Conservation (phyloP, 2,113 vertebrate genomes). For the Leuciscus idus region DNA sequence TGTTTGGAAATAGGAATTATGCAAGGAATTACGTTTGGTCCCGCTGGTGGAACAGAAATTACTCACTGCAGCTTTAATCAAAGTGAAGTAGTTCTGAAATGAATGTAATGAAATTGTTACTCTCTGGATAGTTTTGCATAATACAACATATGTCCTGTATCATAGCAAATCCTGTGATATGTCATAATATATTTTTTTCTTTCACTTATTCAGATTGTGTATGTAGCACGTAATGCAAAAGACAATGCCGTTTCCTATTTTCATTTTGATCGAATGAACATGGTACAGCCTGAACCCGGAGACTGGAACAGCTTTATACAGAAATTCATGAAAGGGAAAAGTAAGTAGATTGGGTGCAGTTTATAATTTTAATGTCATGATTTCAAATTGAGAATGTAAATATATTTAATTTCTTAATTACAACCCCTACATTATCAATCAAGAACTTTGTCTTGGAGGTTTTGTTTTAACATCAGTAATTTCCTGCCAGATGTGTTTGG, state of each 20-base stretch:
- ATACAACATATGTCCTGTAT: too few species aligned
- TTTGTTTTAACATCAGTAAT: background rate
- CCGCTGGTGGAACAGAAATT: background rate
- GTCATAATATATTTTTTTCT: background rate
- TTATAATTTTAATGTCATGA: too few species aligned
- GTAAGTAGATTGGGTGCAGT: constrained; percentile 52
- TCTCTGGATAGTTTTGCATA: background rate
- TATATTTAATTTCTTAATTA: background rate
- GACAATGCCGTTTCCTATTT: constrained; percentile 85
- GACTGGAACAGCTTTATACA: constrained; percentile 78
- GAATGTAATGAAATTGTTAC: background rate
- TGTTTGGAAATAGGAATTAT: background rate
- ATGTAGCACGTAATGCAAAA: constrained; percentile 85
- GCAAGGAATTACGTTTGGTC: background rate
- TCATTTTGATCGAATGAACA: constrained; percentile 85
- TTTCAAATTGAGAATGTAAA: too few species aligned
- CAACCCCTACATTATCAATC: background rate
- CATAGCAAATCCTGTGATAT: background rate
- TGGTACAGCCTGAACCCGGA: constrained; percentile 74
- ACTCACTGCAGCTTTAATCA: background rate
- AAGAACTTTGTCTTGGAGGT: background rate
- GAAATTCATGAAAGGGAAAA: constrained; percentile 76
- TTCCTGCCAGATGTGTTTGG: constrained; percentile 73
- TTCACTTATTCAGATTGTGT: constrained; percentile 75
- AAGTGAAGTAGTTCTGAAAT: background rate